phyloP scores from a whole-genome alignment of 2,113 vertebrate species.

The Hiodon tergisus region DNA sequence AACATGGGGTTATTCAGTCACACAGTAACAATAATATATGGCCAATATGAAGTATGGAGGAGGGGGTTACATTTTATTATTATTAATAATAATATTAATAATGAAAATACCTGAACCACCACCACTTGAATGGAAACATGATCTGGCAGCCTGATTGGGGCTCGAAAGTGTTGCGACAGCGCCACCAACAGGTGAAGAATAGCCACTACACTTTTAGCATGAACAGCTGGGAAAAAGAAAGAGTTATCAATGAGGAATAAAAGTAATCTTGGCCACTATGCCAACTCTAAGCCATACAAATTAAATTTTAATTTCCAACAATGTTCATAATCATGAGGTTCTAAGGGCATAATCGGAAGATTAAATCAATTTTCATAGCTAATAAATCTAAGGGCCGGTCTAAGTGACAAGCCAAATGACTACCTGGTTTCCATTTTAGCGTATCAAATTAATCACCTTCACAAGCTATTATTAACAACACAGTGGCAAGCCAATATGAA shows the following conservation, averaged over 20 bases:
- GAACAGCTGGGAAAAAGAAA: conserved; percentile 72
- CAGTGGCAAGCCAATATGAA: not conserved
- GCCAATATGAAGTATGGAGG: not conserved
- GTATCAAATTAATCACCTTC: not conserved
- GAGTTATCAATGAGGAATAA: too few relatives aligned
- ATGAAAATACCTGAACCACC: conserved; percentile 82
- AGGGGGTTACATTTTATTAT: not conserved
- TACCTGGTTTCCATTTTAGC: conserved; percentile 1
- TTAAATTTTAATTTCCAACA: not conserved
- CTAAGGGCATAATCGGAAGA: too few relatives aligned
- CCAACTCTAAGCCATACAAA: too few relatives aligned
- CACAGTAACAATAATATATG: too few relatives aligned
- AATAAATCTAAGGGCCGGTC: not conserved
- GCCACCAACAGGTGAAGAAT: conserved; percentile 95
- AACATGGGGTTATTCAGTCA: not conserved
- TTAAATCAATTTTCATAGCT: not conserved
- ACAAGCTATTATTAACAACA: not conserved
- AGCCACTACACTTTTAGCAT: conserved; percentile 92
- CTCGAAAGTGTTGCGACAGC: conserved; percentile 91
- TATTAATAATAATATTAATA: not conserved
- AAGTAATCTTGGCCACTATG: too few relatives aligned
- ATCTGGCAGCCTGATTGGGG: conserved; percentile 91
- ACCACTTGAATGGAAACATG: conserved; percentile 97
- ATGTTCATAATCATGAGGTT: not conserved
- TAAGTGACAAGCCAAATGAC: not conserved